Evolutionary conservation across 2,113 vertebrate species (phyloP).

Genomic region (Bubo scandiacus): DNA sequence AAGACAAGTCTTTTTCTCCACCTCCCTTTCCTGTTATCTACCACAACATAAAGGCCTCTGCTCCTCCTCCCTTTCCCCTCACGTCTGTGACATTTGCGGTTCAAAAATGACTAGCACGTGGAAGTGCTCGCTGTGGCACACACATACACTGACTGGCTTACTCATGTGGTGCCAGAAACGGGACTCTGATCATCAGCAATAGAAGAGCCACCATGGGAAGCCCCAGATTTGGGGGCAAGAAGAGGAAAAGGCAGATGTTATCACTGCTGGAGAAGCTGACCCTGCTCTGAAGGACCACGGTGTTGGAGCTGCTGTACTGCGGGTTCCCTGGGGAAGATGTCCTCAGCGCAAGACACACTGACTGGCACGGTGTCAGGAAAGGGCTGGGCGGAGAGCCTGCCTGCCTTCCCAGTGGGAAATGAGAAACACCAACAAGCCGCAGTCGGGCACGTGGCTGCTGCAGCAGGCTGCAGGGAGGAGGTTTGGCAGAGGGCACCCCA

Average conservation of each 20-base stretch:
- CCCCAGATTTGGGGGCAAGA: background rate
- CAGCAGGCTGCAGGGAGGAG: background rate
- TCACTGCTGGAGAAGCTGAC: background rate
- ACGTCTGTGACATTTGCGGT: fast-evolving
- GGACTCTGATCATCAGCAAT: background rate
- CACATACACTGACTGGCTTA: fast-evolving
- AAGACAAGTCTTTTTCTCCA: background rate
- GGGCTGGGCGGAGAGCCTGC: background rate
- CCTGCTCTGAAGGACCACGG: background rate
- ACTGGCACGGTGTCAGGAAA: background rate
- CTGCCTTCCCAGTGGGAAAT: background rate
- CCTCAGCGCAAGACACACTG: background rate
- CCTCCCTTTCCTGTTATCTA: background rate
- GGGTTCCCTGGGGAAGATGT: background rate
- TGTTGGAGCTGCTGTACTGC: fast-evolving
- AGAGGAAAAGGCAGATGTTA: background rate
- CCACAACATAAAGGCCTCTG: background rate
- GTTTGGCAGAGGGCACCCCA: background rate
- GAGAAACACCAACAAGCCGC: background rate
- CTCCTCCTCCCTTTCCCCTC: background rate
- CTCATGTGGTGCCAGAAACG: background rate
- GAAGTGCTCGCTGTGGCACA: background rate
- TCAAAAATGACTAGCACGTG: background rate
- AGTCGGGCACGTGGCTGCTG: fast-evolving
- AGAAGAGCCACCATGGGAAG: background rate